Evolutionary conservation across 1,140 invertebrate species (phyloP), one percentile per base, ranked within the genome.

Genomic region (Sminthurides bifidus): DNA sequence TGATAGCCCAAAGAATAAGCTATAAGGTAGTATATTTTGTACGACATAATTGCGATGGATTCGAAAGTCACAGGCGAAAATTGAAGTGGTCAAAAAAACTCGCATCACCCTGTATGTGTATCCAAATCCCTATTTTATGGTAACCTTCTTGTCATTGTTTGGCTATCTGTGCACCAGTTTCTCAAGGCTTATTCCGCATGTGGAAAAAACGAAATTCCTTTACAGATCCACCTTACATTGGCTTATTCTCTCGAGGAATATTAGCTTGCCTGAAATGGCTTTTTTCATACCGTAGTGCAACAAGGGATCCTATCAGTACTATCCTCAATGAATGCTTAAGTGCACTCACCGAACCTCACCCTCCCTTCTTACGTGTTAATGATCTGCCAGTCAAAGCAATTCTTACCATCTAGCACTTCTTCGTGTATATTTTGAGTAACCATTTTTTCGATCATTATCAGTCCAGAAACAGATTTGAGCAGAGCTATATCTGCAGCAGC

Each of bases 341-440:
- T 37, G 17, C 12, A 37, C 33, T 37, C 33, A 37, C 33, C 10
- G 12, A 12, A 37, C 17, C 17, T 37, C 33, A n/a, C 33, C 33
- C 17, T 37, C 33, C 12, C 10, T 12, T 17, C 33, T 37, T 37
- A 17, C 17, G 12, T 17, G 10, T 37, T 12, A 12, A 12, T 17
- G 17, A 12, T 37, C 12, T 17, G 33, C 14, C 17, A 44, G 8
- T 10, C 41, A 19, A 12, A 26, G 23, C 12, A 29, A 48, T 27
- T 43, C 35, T 48, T 72, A 89, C 87, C 87, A 74, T 85, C 82
- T 12, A 81, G 77, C 61, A 95, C 91, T 54, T 94, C 90, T 71
- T 93, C 86, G 69, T 80, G 92, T 35, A 88, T 87, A 71, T 94
- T 94, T 73, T 92, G 89, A 69, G 90, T 93, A 33, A 94, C 82